Conservation (phyloP, 2,888 invertebrate genomes). For the Eupithecia vulgata region DNA sequence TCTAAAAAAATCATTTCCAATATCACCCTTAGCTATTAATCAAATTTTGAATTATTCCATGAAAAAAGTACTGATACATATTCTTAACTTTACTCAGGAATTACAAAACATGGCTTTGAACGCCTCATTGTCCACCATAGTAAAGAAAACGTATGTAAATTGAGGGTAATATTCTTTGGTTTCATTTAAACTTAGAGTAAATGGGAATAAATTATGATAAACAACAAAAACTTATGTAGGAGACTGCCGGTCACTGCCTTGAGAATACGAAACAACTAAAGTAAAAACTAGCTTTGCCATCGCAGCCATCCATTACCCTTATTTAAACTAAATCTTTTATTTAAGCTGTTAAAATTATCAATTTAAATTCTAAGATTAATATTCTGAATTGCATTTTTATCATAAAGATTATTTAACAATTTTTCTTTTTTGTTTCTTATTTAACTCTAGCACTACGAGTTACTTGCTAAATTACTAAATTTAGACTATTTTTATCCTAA, state of each 20-base stretch:
- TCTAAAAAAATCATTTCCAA: constrained; percentile 84
- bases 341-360: constrained; percentile 67
- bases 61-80: constrained; percentile 71
- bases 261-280: constrained; percentile 46
- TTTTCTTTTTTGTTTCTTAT: constrained; percentile 73
- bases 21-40: constrained; percentile 82
- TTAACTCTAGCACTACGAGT: constrained; percentile 71
- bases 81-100: constrained; percentile 57
- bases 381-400: constrained; percentile 83
- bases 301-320: constrained; percentile 50
- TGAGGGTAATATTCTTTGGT: constrained; percentile 44
- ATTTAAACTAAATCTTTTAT: constrained; percentile 66
- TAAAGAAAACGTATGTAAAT: constrained; percentile 38
- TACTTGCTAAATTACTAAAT: constrained; percentile 69
- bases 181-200: constrained; percentile 56
- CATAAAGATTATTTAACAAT: constrained; percentile 82
- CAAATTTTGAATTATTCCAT: constrained; percentile 79
- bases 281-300: constrained; percentile 61
- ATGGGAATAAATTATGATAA: constrained; percentile 57
- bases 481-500: constrained; percentile 70
- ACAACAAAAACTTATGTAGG: constrained; percentile 49
- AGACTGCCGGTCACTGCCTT: constrained; percentile 44
- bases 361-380: constrained; percentile 77
- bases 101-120: constrained; percentile 38
- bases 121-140: constrained; percentile 28